These are phyloP conservation scores for Mastomys natalensis DNA, from an alignment of 2,113 vertebrate species.

Conservation along the genomic window DNA sequence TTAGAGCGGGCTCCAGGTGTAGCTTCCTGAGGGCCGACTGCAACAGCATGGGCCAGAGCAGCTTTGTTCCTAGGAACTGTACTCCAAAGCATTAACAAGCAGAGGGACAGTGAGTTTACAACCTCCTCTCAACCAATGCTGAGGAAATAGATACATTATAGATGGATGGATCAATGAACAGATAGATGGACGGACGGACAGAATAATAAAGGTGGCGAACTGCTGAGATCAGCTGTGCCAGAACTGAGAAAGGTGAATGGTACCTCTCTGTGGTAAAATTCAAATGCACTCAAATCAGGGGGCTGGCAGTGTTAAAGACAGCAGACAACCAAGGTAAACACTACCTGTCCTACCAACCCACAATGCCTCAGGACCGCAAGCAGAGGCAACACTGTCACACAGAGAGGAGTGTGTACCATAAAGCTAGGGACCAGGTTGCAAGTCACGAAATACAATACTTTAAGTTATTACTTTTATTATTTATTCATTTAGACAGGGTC, in stretches of 20 bases:
- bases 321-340: background rate
- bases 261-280: background rate
- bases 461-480: background rate
- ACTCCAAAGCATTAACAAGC: background rate
- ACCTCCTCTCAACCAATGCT: background rate
- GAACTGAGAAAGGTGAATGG: background rate
- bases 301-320: background rate
- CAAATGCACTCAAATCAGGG: conserved; percentile 40
- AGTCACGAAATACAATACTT: background rate
- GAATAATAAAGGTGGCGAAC: background rate
- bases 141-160: background rate
- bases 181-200: rapidly evolving
- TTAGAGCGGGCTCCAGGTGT: background rate
- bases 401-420: rapidly evolving
- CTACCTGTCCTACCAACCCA: background rate
- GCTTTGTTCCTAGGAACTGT: background rate
- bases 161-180: rapidly evolving
- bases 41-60: background rate
- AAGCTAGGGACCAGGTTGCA: background rate
- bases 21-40: background rate
- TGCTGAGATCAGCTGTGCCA: background rate
- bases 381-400: background rate
- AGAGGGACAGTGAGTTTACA: background rate
- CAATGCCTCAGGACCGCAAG: background rate
- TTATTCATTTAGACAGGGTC: no score